A percentile compares a stretch with the other conserved stretches of the same genome.
Conservation (phyloP, 35 echinoderm and acorn worm species). For the Nesometra sesokonis region DNA sequence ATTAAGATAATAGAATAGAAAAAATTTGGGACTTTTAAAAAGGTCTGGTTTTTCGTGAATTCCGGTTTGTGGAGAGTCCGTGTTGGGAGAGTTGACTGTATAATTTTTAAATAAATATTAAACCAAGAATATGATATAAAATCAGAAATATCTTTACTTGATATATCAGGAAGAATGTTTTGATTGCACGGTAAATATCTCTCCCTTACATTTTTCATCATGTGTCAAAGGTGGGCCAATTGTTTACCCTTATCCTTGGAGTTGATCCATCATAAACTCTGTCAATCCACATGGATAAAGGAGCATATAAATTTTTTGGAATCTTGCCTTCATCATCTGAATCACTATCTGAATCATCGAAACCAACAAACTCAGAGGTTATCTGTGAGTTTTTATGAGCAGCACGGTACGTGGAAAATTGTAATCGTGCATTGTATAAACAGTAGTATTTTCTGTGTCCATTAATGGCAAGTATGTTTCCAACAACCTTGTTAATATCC, state of each 20-base stretch:
- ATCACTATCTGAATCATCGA: neutral
- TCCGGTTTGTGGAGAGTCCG: too few species aligned
- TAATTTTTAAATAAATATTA: too few species aligned
- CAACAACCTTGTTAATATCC: neutral
- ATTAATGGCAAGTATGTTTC: neutral
- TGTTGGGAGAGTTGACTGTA: too few species aligned
- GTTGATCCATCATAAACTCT: neutral
- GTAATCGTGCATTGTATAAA: neutral
- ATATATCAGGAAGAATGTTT: neutral
- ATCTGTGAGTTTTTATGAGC: neutral
- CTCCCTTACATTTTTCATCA: neutral
- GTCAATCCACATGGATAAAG: neutral
- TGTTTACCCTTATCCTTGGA: neutral
- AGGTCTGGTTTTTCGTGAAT: too few species aligned
- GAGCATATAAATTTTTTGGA: neutral
- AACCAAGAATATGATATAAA: too few species aligned
- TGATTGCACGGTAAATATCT: neutral
- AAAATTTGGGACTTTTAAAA: too few species aligned
- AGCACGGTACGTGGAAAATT: neutral
- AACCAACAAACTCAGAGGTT: neutral
- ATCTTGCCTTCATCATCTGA: neutral
- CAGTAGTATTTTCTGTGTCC: neutral
- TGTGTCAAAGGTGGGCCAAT: neutral
- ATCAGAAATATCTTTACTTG: too few species aligned
- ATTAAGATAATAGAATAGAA: too few species aligned